Base-by-base conservation (phyloP, 2,888 invertebrate species). In the Dione vanillae region DNA sequence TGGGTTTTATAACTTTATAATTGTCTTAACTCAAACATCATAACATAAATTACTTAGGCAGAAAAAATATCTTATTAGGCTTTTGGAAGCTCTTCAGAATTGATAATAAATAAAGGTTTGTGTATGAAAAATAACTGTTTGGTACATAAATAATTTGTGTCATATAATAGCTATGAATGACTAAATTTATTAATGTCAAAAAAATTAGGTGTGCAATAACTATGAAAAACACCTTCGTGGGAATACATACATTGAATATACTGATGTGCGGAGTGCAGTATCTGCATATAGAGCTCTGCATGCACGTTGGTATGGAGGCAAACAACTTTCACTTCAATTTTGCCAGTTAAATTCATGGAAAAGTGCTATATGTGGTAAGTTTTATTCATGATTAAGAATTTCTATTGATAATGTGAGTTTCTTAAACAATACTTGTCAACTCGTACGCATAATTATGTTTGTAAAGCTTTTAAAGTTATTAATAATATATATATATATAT, bases 261-360 rank as follows among this genome's bases (percentile, higher is more conserved):
- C 81, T 12, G 83, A 88, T 76, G 81, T 88, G 45, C 94, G 95
- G 41, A 95, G 95, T 74, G 96, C 97, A 1, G 94, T 97, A 0
- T 94, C 95, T 65, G 97, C 97, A 1, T 97, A 95, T 81, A 93
- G 95, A 69, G 94, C 94, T 16, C 94, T 98, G 73, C 97, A 97
- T 83, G 96, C 97, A 0, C 95, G 98, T 7, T 98, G 96, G 95
- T 99, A 98, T 86, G 98, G 96, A 1, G 97, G 98, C 1, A 95
- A 95, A 78, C 97, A 96, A 80, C 89, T 99, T 0, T 96, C 96
- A 69, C 95, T 97, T 73, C 96, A 97, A 82, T 98, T 98, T 89
- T 96, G 96, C 71, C 94, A 94, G 59, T 94, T 98, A 41, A 90
- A 91, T 14, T 96, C 96, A 0, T 99, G 98, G 98, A 96, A 96